Evolutionary conservation across 2,113 vertebrate genomes (phyloP), one percentile per base, ranked within the genome.

Genomic region (Ammodytes dubius): DNA sequence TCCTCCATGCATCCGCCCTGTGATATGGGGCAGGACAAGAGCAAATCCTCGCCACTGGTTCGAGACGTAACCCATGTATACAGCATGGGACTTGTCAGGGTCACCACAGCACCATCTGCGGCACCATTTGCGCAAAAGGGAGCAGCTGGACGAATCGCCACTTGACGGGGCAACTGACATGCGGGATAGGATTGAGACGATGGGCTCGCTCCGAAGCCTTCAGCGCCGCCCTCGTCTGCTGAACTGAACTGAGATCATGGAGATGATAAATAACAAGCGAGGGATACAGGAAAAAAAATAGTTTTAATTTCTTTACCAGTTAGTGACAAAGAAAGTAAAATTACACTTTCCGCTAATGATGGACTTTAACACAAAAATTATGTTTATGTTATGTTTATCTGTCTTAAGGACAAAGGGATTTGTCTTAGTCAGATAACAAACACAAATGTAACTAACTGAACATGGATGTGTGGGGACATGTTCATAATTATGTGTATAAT

Each of bases 401-500:
- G 54, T 53, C 27, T 27, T 27, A 49, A 56, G 68, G 59, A 84
- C 60, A 56, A 71, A 72, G 2, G 70, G 75, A 9, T 81, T 56
- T 84, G 53, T 76, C 63, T 61, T n/a, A 68, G 84, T 87, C 63
- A 42, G 46, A 80, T 76, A 85, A 76, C 54, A 14, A 17, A 82
- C 80, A 74, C 42, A 83, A 80, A 70, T 86, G 81, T 88, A 85
- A 84, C 73, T 74, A 42, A 76, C 64, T 27, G 72, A 65, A 73
- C 66, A 69, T 4, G 2, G 49, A 53, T 45, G 12, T 39, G 47
- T 59, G 73, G 66, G 69, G n/a, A 53, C 27, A 61, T 75, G 60
- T 84, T 84, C 64, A 50, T 75, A 70, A 72, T 77, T 66, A 35
- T 88, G 70, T 91, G 68, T 88, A 50, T 75, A 70, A 72, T 77